Base-by-base conservation (phyloP, 2,797 vertebrate species). In the Sebastes glaucus region DNA sequence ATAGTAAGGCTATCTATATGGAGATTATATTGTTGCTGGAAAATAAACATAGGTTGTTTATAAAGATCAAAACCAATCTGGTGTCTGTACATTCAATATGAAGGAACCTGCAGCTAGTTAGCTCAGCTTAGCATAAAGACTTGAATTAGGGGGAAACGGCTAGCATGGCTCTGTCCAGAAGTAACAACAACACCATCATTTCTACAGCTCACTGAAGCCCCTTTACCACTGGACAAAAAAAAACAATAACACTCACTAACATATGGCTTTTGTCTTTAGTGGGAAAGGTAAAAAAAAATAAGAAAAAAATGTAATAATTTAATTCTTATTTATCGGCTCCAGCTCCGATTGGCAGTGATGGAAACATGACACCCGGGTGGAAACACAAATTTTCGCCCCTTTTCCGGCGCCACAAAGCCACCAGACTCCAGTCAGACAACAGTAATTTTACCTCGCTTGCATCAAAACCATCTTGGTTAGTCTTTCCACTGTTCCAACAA, bases 271-370 rank as follows among this genome's bases (percentile, higher is more conserved):
- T 52, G 18, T 38, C 52, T 55, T 55, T 11, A 55, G 52, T 22
- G n/a, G 52, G n/a, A 55, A 52, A 55, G 52, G 52, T 22, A n/a
- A 35, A 35, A 6, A 42, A 38, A 38, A 38, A 38, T 0, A 38
- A 5, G 0, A 0, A 5, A 38, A 38, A 14, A 42, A 38, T 38
- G 0, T 0, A 42, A 42, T 42, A 6, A 42, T 42, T 0, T 1
- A 16, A 42, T 42, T 42, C 38, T 1, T 42, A 4, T 46, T 46
- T 46, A 46, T 18, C 3, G 13, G 42, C 3, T 18, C 16, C 42
- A 46, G 42, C 42, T 0, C 42, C 42, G 0, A 46, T 18, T 7
- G 42, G 16, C 16, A 18, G 42, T 46, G 42, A 46, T 46, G 2
- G 38, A 42, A 42, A 42, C 0, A 42, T 16, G 14, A 42, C 38